Conservation (phyloP, 1,140 invertebrate genomes). For the Scaptodrosophila lebanonensis region DNA sequence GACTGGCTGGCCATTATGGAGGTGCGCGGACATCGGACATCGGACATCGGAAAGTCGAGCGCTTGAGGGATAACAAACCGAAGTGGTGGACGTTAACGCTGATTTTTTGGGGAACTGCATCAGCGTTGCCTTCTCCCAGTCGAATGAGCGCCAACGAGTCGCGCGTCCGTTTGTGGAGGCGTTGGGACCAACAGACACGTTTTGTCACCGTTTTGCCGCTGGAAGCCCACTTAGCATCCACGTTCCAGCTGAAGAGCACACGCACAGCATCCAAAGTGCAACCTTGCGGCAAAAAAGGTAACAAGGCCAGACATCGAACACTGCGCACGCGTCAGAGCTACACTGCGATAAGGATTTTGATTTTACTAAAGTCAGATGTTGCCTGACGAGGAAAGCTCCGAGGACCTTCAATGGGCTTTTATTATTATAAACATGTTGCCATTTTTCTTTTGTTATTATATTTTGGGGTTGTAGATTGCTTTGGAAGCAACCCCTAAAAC, state of each 20-base stretch:
- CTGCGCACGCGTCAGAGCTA: constrained; percentile 48
- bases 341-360: constrained; percentile 12
- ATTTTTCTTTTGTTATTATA: constrained; percentile 51
- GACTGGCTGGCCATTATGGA: too few species aligned
- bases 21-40: too few species aligned
- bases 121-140: constrained; percentile 57
- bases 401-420: too few species aligned
- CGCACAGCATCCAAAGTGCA: constrained; percentile 47
- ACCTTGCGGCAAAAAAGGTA: constrained; percentile 34
- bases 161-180: constrained; percentile 54
- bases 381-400: too few species aligned
- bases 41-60: too few species aligned
- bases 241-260: constrained; percentile 32
- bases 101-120: constrained; percentile 48
- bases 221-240: constrained; percentile 17
- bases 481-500: constrained; percentile 36
- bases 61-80: too few species aligned
- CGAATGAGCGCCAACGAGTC: constrained; percentile 50
- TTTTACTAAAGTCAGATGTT: constrained; percentile 1
- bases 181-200: constrained; percentile 21
- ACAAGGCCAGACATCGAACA: constrained; percentile 8
- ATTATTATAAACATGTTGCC: too few species aligned
- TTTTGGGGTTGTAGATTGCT: constrained; percentile 29
- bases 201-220: constrained; percentile 7
- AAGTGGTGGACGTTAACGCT: constrained; percentile 17